Percentiles rank a stretch among this genome's conserved stretches.
Conservation (phyloP, 2,888 invertebrate species). For the Ophion costatus region DNA sequence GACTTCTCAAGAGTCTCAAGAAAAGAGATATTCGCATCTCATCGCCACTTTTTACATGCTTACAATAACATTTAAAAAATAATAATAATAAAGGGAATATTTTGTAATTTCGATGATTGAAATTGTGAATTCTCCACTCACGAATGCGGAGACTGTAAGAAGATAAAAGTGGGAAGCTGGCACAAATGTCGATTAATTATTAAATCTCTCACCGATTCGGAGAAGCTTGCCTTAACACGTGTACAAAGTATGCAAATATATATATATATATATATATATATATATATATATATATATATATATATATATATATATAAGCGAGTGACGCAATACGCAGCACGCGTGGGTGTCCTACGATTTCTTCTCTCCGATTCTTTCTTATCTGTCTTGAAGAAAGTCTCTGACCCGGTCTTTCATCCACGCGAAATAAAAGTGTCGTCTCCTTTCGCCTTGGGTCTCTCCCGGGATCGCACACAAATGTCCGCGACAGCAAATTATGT, state of each 20-base stretch:
- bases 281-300: background rate
- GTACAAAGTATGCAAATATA: conserved; percentile 13
- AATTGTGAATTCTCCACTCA: background rate
- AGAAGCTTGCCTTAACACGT: background rate
- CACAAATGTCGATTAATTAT: conserved; percentile 1
- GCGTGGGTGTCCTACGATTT: conserved; percentile 26
- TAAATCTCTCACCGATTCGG: background rate
- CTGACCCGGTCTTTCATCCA: conserved; percentile 29
- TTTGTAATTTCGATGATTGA: background rate
- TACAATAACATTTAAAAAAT: background rate
- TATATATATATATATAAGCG: background rate
- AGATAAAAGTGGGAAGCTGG: conserved; percentile 3
- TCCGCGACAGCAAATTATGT: background rate
- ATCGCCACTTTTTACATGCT: too few relatives aligned
- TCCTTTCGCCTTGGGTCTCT: conserved; percentile 27
- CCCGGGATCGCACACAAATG: conserved; percentile 3
- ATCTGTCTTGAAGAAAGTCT: conserved; percentile 28
- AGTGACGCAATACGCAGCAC: conserved; percentile 23
- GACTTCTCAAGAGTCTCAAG: too few relatives aligned
- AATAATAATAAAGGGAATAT: background rate
- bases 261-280: background rate
- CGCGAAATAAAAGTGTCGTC: conserved; percentile 18
- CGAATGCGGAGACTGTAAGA: background rate
- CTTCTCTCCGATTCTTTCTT: conserved; percentile 18
- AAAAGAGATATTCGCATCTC: too few relatives aligned